Evolutionary conservation across 2,113 vertebrate species (phyloP).

Genomic region (Clarias batrachus): DNA sequence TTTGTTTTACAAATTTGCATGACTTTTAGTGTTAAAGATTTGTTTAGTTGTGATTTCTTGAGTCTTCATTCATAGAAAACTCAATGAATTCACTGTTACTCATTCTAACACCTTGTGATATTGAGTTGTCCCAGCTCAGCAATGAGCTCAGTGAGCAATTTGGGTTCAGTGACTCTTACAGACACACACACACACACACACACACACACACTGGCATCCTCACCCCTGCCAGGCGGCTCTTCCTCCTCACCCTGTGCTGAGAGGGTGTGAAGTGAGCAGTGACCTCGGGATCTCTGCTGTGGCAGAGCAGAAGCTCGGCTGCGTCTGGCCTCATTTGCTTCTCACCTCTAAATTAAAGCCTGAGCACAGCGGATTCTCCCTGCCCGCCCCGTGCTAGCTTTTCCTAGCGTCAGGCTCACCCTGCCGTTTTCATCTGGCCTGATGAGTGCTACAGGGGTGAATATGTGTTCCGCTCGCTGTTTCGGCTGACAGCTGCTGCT

Average conservation of each 20-base stretch:
- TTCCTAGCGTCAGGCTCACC: not conserved
- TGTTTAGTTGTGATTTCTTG: not conserved
- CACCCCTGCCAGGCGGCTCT: slow-evolving; percentile 32
- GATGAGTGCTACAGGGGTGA: slow-evolving; percentile 38
- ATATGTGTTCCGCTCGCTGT: slow-evolving; percentile 43
- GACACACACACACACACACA: not conserved
- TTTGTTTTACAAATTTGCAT: not conserved
- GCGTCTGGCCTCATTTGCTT: slow-evolving; percentile 51
- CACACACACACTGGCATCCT: slow-evolving; percentile 3
- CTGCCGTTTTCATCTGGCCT: slow-evolving; percentile 43
- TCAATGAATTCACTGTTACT: not conserved
- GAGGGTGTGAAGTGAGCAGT: slow-evolving; percentile 49
- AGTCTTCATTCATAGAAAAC: not conserved
- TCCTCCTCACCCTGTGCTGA: slow-evolving; percentile 29
- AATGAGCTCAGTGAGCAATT: slow-evolving; percentile 16
- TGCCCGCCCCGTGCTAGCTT: slow-evolving; percentile 16
- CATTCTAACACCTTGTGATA: slow-evolving; percentile 5
- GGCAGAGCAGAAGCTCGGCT: slow-evolving; percentile 25
- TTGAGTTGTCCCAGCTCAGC: not conserved
- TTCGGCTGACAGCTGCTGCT: slow-evolving; percentile 35
- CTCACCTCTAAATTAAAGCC: slow-evolving; percentile 51
- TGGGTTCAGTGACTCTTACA: not conserved
- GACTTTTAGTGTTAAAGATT: not conserved
- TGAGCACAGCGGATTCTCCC: slow-evolving; percentile 17
- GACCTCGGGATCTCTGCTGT: slow-evolving; percentile 34